Evolutionary conservation across 2,888 invertebrate genomes (phyloP).

Genomic region (Ormyrus rosae): DNA sequence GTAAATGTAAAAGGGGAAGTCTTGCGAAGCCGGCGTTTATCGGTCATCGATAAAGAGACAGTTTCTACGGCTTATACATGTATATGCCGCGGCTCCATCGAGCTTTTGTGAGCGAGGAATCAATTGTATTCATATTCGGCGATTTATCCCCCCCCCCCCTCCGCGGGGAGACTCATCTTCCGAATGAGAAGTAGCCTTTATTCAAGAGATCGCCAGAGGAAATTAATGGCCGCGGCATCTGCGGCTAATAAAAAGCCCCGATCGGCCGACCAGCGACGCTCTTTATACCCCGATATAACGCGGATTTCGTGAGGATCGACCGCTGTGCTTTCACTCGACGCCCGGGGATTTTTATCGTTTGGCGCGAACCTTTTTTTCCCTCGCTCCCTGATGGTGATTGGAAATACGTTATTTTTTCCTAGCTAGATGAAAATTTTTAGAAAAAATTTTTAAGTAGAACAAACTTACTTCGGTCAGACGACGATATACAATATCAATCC

Average conservation of each 20-base stretch:
- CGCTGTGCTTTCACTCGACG: neutral
- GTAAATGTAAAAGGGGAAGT: constrained; percentile 37
- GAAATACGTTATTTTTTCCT: no score
- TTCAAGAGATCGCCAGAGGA: constrained; percentile 9
- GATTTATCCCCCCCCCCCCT: neutral
- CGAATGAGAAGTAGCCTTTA: constrained; percentile 35
- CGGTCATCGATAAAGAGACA: constrained; percentile 42
- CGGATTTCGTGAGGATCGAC: neutral
- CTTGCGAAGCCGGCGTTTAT: constrained; percentile 4
- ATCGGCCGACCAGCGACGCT: neutral
- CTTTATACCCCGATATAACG: constrained; percentile 20
- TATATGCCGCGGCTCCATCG: no score
- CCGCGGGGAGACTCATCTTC: neutral
- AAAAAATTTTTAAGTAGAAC: no score
- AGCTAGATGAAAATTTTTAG: no score
- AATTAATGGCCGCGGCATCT: constrained; percentile 35
- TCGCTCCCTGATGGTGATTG: no score
- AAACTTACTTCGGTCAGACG: no score
- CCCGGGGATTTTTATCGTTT: no score
- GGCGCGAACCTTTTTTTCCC: no score
- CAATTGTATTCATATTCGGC: constrained; percentile 46
- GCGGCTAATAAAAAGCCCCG: constrained; percentile 25
- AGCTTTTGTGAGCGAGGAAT: neutral
- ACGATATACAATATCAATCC: no score
- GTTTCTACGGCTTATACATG: neutral